A percentile compares a stretch with the other conserved stretches of the same genome.
Conservation (phyloP, 2,888 invertebrate genomes). For the Drosophila engyochracea region DNA sequence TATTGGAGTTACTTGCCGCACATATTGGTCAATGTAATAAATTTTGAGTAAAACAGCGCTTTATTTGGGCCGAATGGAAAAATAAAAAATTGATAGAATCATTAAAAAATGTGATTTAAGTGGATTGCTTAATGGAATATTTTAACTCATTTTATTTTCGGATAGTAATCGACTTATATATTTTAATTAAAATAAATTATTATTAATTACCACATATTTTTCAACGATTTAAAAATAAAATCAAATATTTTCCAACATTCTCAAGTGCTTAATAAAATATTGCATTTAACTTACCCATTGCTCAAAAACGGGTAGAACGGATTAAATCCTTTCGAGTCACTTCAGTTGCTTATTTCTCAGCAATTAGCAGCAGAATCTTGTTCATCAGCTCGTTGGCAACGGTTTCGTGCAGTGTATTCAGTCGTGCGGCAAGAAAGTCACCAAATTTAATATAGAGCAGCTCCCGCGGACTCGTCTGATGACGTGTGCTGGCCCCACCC, state of each 20-base stretch:
- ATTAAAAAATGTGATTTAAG: background rate
- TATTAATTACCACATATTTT: background rate
- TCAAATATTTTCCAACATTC: background rate
- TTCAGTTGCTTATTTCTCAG: conserved; percentile 73
- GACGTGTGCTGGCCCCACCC: conserved; percentile 41
- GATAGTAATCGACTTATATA: background rate
- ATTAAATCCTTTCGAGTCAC: conserved; percentile 24
- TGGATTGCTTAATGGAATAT: background rate
- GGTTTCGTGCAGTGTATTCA: conserved; percentile 83
- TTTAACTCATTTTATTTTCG: background rate
- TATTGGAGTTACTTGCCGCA: conserved; percentile 54
- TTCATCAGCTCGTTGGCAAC: conserved; percentile 84
- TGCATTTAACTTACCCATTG: conserved; percentile 24
- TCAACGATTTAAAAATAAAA: background rate
- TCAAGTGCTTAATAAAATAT: background rate
- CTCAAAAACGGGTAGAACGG: background rate
- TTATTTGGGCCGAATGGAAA: background rate
- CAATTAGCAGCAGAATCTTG: conserved; percentile 82
- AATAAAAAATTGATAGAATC: conserved; percentile 1
- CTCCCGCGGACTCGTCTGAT: conserved; percentile 75
- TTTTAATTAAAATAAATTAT: background rate
- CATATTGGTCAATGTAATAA: conserved; percentile 60
- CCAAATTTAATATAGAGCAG: conserved; percentile 83
- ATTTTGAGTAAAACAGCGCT: conserved; percentile 38
- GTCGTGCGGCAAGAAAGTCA: conserved; percentile 82